Percentiles rank a stretch among this genome's conserved stretches.
phyloP scores from a whole-genome alignment of 2,113 vertebrate species.

The Neodontobutis hainanensis region DNA sequence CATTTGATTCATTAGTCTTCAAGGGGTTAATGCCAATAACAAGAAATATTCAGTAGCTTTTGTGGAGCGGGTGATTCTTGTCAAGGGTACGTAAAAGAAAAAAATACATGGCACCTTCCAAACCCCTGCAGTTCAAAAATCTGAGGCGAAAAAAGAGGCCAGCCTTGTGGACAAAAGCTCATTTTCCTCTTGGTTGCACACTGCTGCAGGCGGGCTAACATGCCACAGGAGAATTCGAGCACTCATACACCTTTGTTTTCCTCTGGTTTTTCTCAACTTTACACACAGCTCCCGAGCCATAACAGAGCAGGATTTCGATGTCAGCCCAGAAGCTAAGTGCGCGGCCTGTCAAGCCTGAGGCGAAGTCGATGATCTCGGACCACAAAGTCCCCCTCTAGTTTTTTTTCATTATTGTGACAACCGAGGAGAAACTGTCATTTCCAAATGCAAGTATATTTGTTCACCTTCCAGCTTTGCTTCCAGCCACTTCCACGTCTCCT shows the following conservation, averaged over 20 bases:
- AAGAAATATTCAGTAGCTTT: conserved; percentile 21
- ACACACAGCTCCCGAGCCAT: conserved; percentile 60
- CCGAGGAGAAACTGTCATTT: conserved; percentile 55
- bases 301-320: conserved; percentile 51
- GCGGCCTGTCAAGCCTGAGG: conserved; percentile 47
- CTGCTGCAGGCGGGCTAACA: conserved; percentile 72
- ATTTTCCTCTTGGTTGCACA: conserved; percentile 79
- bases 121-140: conserved; percentile 62
- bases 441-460: conserved; percentile 41
- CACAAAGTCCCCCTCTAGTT: conserved; percentile 25
- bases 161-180: conserved; percentile 76
- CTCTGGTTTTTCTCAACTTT: conserved; percentile 73
- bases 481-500: conserved; percentile 43
- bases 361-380: conserved; percentile 29
- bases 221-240: conserved; percentile 73
- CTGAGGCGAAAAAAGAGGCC: conserved; percentile 50
- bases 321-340: conserved; percentile 54
- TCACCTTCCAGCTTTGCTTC: conserved; percentile 52
- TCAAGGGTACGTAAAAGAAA: conserved; percentile 40
- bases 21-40: conserved; percentile 14
- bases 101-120: conserved; percentile 58
- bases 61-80: conserved; percentile 43
- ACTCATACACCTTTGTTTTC: conserved; percentile 75
- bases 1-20: conserved; percentile 29
- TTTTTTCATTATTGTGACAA: conserved; percentile 30